These are phyloP conservation scores for Nemopilema nomurai DNA, from an alignment of 30 jellyfish, hydroid and myxozoan genomes.

Conservation along the genomic window DNA sequence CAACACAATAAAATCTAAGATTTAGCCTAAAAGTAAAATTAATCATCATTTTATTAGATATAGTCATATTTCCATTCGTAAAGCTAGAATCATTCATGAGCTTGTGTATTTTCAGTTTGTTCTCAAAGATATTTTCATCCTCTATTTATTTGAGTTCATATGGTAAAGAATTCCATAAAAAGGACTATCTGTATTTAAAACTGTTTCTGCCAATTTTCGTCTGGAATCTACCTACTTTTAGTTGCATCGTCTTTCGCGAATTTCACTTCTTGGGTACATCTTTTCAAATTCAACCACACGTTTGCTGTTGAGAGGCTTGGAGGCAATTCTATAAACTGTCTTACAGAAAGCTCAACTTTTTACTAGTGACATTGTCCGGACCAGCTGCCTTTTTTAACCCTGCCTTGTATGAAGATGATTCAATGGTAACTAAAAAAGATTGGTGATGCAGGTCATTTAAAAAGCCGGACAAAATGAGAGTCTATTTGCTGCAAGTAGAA, in stretches of 20 bases:
- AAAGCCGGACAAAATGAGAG: too few species aligned
- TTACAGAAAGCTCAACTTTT: too few species aligned
- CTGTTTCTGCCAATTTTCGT: conserved; percentile 22
- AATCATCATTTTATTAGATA: conserved; percentile 30
- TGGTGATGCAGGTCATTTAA: too few species aligned
- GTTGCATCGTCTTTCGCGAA: conserved; percentile 14
- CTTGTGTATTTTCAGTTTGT: conserved; percentile 36
- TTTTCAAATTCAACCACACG: conserved; percentile 1
- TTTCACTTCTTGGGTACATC: conserved; percentile 26
- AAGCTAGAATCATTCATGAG: conserved; percentile 27
- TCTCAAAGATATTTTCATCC: conserved; percentile 18
- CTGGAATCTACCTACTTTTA: conserved; percentile 14
- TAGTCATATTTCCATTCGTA: conserved; percentile 26
- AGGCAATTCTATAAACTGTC: too few species aligned
- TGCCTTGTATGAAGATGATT: too few species aligned
- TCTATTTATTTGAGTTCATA: conserved; percentile 33
- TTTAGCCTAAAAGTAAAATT: conserved; percentile 22
- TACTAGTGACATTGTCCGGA: too few species aligned
- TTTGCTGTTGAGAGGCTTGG: too few species aligned
- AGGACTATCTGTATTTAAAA: conserved; percentile 9
- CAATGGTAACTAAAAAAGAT: too few species aligned
- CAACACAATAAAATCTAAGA: not conserved
- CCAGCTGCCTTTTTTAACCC: too few species aligned
- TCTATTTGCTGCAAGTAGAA: too few species aligned
- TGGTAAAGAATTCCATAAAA: conserved; percentile 32